Evolutionary conservation across 2,113 vertebrate species (phyloP).

Genomic region (Cairina moschata): DNA sequence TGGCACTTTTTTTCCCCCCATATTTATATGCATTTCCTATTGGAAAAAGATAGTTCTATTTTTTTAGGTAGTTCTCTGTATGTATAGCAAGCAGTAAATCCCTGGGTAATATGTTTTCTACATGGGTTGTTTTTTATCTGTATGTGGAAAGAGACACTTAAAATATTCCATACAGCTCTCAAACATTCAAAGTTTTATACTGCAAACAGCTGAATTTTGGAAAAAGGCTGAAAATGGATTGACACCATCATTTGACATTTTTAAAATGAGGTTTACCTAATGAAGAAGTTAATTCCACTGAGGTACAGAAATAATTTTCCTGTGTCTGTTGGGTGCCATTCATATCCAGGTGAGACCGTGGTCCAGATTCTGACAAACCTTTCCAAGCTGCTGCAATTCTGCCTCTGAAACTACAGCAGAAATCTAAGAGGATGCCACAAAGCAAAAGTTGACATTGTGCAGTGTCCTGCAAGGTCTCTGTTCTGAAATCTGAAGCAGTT

Average conservation of each 20-base stretch:
- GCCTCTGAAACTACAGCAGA: not conserved
- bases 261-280: not conserved
- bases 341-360: not conserved
- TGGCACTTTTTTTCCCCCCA: rapidly evolving
- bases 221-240: not conserved
- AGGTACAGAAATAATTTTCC: not conserved
- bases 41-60: not conserved
- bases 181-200: not conserved
- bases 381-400: not conserved
- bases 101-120: conserved; percentile 11
- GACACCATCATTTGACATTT: not conserved
- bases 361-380: not conserved
- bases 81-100: not conserved
- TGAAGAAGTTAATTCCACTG: not conserved
- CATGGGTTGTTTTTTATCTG: not conserved
- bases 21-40: not conserved
- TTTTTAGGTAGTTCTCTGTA: not conserved
- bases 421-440: not conserved
- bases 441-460: not conserved
- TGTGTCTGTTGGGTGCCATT: not conserved
- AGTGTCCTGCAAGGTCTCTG: not conserved
- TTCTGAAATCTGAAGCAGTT: not conserved
- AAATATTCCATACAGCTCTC: not conserved
- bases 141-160: not conserved
- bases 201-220: not conserved